Percentiles rank a stretch among this genome's conserved stretches.
phyloP scores from a whole-genome alignment of 2,888 invertebrate species.

The Oxyteleia sp. region DNA sequence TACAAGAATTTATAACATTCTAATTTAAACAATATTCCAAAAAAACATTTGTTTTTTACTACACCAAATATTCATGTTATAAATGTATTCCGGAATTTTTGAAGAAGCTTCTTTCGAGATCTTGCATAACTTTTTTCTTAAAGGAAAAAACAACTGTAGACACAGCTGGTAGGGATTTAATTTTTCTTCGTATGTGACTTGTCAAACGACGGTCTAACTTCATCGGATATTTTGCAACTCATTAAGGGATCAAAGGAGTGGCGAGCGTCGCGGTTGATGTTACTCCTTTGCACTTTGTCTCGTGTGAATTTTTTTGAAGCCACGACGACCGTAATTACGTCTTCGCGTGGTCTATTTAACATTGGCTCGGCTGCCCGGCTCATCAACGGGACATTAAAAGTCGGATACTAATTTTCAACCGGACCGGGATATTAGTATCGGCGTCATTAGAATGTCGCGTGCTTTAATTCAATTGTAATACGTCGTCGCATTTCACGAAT shows the following conservation, averaged over 20 bases:
- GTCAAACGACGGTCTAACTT: constrained; percentile 56
- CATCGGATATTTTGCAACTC: constrained; percentile 68
- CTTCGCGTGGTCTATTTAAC: constrained; percentile 84
- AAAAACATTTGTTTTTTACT: too few species aligned
- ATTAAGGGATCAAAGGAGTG: constrained; percentile 85
- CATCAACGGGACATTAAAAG: constrained; percentile 82
- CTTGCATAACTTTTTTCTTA: constrained; percentile 1
- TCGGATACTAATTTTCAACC: constrained; percentile 50
- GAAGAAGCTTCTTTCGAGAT: background rate
- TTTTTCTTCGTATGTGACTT: constrained; percentile 38
- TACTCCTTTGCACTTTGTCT: constrained; percentile 74
- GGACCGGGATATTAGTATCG: constrained; percentile 54
- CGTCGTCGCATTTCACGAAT: constrained; percentile 69
- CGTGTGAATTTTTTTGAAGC: constrained; percentile 75
- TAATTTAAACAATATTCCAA: too few species aligned
- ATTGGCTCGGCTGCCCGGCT: constrained; percentile 81
- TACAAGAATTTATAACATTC: too few species aligned
- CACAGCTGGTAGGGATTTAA: constrained; percentile 9
- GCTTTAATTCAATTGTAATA: constrained; percentile 72
- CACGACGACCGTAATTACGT: constrained; percentile 84
- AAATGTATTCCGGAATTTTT: too few species aligned
- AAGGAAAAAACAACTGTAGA: constrained; percentile 17
- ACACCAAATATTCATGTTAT: too few species aligned
- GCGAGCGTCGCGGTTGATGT: constrained; percentile 72
- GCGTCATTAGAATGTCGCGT: constrained; percentile 48